Conservation (phyloP, 2,113 vertebrate species). For the Macaca nemestrina region DNA sequence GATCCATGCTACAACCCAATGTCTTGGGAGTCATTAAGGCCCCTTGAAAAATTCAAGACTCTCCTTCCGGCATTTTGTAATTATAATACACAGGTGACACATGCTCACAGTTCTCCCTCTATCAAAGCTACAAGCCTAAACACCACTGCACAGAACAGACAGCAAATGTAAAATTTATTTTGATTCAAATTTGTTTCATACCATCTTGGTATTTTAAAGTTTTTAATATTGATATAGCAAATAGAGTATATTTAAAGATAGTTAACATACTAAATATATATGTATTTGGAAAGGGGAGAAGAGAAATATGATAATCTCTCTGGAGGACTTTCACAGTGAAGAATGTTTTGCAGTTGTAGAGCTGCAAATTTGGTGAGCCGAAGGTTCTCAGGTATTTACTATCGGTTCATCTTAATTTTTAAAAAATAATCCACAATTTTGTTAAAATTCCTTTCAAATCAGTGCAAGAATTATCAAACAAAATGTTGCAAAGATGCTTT, state of each 20-base stretch:
- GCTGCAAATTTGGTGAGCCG: background rate
- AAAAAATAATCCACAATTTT: background rate
- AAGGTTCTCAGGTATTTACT: background rate
- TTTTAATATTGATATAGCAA: constrained; percentile 61
- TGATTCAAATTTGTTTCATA: constrained; percentile 31
- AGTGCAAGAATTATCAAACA: constrained; percentile 20
- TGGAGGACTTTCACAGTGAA: constrained; percentile 8
- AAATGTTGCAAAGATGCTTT: background rate
- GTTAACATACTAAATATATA: constrained; percentile 2
- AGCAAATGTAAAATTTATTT: background rate
- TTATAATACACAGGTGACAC: constrained; percentile 56
- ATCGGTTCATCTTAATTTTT: background rate
- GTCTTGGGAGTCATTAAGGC: constrained; percentile 73
- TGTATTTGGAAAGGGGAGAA: constrained; percentile 32
- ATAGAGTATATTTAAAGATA: constrained; percentile 46
- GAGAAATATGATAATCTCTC: constrained; percentile 46
- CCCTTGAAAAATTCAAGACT: constrained; percentile 72
- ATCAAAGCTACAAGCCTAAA: constrained; percentile 17
- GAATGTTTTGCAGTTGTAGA: constrained; percentile 18
- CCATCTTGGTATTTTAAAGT: constrained; percentile 63
- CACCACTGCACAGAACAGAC: constrained; percentile 18
- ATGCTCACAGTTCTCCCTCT: background rate
- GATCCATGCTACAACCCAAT: constrained; percentile 46
- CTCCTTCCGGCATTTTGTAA: constrained; percentile 73
- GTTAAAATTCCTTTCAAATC: constrained; percentile 16